Base-by-base conservation (phyloP, 2,888 invertebrate genomes). In the Dryobotodes eremita region DNA sequence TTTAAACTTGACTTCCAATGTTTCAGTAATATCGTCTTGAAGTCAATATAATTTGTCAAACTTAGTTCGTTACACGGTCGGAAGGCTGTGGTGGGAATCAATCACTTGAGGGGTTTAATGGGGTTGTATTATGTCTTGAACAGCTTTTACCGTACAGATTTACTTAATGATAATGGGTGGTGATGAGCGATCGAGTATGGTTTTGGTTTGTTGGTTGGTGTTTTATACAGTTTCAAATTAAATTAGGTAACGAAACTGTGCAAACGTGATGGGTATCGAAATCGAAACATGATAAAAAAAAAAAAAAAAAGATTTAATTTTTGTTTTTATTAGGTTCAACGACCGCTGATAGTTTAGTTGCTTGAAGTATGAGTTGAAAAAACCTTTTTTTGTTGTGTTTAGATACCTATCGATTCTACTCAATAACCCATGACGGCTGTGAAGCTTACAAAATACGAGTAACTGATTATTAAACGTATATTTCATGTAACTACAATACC, bases 21-120 rank as follows among this genome's bases (percentile, higher is more conserved):
- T 76, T 76, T 73, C 76, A 71, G 75, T 71, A 75, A 83, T 68
- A 73, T 46, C 59, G 70, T 73, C 81, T 75, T 71, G 80, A 77
- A 83, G 80, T 74, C 79, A 79, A 88, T 79, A 76, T 82, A 87
- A 87, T 80, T 88, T 86, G 71, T 73, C 76, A 79, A 88, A 88
- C 50, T 88, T 89, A 76, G 78, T 80, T 88, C 79, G 68, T 88
- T 86, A 89, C 61, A 46, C 75, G 89, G 71, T 74, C 13, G 68
- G n/a, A 20, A 71, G 65, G 68, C 62, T 59, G 64, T 61, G 65
- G 46, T 10, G 64, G 11, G 59, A 86, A 86, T 83, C 87, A 78
- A 89, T 88, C 82, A 80, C 70, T 71, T 73, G 50, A 2, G 31
- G 59, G 72, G 48, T 13, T 66, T 64, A 83, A 48, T 79, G 17